Evolutionary conservation across 2,797 vertebrate genomes (phyloP).

Genomic region (Neomorphus geoffroyi): DNA sequence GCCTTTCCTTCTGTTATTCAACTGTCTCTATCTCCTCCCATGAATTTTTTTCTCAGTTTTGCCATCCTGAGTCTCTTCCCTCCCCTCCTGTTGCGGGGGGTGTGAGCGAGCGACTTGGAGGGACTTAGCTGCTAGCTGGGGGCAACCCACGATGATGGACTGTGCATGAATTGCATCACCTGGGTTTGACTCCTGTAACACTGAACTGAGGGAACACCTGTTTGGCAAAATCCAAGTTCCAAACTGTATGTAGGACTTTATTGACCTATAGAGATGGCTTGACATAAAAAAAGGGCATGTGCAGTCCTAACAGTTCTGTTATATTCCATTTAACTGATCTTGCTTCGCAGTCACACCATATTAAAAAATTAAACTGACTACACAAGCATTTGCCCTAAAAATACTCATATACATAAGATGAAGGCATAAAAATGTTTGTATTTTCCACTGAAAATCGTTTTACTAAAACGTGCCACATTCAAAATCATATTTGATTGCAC

Average conservation of each 20-base stretch:
- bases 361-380: background rate
- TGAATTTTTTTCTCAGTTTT: background rate
- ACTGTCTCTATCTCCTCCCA: background rate
- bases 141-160: background rate
- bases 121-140: accelerated
- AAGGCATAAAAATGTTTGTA: background rate
- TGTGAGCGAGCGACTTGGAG: accelerated
- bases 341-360: background rate
- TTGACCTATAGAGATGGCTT: background rate
- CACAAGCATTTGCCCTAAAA: background rate
- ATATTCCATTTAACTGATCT: background rate
- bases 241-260: background rate
- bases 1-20: background rate
- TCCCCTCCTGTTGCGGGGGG: accelerated
- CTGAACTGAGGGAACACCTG: background rate
- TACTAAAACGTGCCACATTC: background rate
- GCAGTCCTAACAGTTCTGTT: background rate
- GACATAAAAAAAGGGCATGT: background rate
- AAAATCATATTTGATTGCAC: background rate
- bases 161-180: background rate
- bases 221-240: background rate
- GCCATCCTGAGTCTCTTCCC: background rate
- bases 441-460: background rate
- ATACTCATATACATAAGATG: background rate
- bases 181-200: background rate